Base-by-base conservation (phyloP, 1,140 invertebrate genomes). In the Drosophila willistoni region DNA sequence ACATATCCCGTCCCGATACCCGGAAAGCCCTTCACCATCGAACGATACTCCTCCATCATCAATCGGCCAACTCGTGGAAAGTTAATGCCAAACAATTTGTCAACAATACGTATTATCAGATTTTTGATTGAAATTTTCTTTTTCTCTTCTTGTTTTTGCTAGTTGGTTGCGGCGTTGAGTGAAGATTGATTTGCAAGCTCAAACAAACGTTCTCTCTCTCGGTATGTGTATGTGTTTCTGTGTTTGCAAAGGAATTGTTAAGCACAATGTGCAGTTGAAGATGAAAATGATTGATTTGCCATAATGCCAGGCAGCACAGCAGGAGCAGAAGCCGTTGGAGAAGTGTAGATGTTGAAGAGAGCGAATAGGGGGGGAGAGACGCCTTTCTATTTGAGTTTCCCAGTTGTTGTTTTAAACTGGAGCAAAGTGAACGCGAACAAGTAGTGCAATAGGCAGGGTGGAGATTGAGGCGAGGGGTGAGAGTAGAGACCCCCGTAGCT, bases 251-350 rank as follows among this genome's bases (percentile, higher is more conserved):
- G 59, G 59, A 70, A 68, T 51, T 70, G 64, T 66, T 54, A 29
- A 64, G 74, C 81, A 71, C 73, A 74, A 66, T 73, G 73, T 76
- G 69, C 65, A 86, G 78, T 71, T 76, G 82, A 76, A 79, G 78
- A 86, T 64, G 82, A 73, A 79, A 79, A 81, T 86, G 82, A 86
- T 86, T 86, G 82, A 86, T 86, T 81, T 70, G 68, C 64, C 78
- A 81, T 86, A 76, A 86, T 79, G 82, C 61, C 71, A 54, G 42
- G 33, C 60, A 22, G 17, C 44, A 17, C 14, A 17, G 14, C 14
- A 9, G 19, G 17, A 51, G 44, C 13, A 19, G 44, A 12, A 51
- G 36, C 12, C 10, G 36, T 7, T 39, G 10, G 36, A 39, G 4
- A 13, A 13, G 56, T 34, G 56, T 34, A 41, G 33, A 61, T 29